Conservation (phyloP, 2,113 vertebrate genomes). For the Hippocampus mohnikei region DNA sequence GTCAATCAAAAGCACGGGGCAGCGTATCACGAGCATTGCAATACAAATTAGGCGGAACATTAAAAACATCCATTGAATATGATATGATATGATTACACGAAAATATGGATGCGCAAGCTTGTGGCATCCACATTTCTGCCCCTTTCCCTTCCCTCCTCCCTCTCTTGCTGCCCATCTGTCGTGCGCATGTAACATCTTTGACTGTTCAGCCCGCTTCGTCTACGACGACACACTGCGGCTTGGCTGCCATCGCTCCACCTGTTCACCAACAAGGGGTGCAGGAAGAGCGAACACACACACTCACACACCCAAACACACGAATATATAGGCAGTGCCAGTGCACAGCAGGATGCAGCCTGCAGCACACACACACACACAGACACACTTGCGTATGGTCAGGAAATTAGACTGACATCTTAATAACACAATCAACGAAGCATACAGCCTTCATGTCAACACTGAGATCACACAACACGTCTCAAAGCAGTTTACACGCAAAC, state of each 20-base stretch:
- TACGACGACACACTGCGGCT: slow-evolving; percentile 34
- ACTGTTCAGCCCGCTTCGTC: slow-evolving; percentile 2
- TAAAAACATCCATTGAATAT: not conserved
- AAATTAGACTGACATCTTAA: slow-evolving; percentile 73
- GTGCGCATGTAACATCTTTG: slow-evolving; percentile 2
- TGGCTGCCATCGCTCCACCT: slow-evolving; percentile 69
- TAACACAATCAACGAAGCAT: slow-evolving; percentile 62
- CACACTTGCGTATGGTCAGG: slow-evolving; percentile 60
- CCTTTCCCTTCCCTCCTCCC: not conserved
- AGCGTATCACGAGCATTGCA: not conserved
- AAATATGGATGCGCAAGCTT: not conserved
- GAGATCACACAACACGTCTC: slow-evolving; percentile 19
- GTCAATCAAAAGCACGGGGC: not conserved
- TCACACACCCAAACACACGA: slow-evolving; percentile 29
- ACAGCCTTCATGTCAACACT: slow-evolving; percentile 57
- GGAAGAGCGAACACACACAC: slow-evolving; percentile 62
- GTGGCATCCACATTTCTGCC: not conserved
- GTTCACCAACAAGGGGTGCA: slow-evolving; percentile 66
- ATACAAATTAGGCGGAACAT: not conserved
- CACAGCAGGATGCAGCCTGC: slow-evolving; percentile 48
- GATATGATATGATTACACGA: not conserved
- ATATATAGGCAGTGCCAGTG: slow-evolving; percentile 39
- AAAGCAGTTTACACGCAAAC: not conserved
- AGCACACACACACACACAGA: slow-evolving; percentile 25
- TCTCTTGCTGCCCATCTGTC: slow-evolving; percentile 1